Conservation (phyloP, 2,888 invertebrate genomes). For the Polyploca ridens region DNA sequence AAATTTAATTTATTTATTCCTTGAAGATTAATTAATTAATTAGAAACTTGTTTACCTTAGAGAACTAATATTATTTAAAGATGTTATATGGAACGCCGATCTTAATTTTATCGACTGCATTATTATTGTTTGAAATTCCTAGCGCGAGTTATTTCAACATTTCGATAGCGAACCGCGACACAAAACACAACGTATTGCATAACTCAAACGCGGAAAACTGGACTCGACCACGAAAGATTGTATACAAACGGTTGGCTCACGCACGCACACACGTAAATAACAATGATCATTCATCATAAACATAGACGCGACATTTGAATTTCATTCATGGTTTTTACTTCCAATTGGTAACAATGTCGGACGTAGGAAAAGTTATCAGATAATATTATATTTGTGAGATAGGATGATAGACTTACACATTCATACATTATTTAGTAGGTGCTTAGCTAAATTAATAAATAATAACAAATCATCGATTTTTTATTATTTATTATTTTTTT, state of each 20-base stretch:
- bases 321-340: conserved; percentile 7
- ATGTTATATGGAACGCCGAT: conserved; percentile 10
- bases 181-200: not conserved
- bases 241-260: not conserved
- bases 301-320: not conserved
- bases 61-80: not conserved
- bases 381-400: too few species aligned
- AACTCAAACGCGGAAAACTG: not conserved
- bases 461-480: too few species aligned
- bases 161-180: not conserved
- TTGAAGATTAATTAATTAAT: not conserved
- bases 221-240: not conserved
- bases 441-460: too few species aligned
- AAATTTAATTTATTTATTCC: too few species aligned
- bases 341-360: not conserved
- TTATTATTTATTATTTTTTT: too few species aligned
- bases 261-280: conserved; percentile 3
- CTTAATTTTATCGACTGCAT: conserved; percentile 18
- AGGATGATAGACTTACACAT: too few species aligned
- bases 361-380: too few species aligned
- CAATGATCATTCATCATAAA: not conserved
- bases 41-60: conserved; percentile 13
- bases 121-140: not conserved
- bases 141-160: not conserved
- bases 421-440: too few species aligned